Conservation (phyloP, 2,888 invertebrate species). For the Gonocerus acuteangulatus region DNA sequence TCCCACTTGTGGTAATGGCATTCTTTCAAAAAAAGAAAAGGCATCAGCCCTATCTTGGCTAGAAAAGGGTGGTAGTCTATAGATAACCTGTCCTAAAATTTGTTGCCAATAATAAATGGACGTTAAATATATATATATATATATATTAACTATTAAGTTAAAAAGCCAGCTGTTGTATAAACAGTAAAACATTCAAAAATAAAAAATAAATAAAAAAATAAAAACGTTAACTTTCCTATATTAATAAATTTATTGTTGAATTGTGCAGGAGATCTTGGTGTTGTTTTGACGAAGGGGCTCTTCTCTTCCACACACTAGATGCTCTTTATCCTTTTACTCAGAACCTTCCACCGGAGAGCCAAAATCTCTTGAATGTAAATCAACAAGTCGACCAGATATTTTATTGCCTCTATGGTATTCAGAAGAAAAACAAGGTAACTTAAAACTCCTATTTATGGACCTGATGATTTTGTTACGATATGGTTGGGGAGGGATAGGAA, state of each 20-base stretch:
- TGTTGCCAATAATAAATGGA: too few relatives aligned
- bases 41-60: too few relatives aligned
- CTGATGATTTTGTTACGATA: not conserved
- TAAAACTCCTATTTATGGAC: not conserved
- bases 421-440: constrained; percentile 48
- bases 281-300: constrained; percentile 63
- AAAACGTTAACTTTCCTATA: too few relatives aligned
- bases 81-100: too few relatives aligned
- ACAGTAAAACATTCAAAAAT: too few relatives aligned
- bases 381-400: constrained; percentile 77
- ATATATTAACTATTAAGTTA: too few relatives aligned
- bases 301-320: constrained; percentile 70
- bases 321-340: constrained; percentile 60
- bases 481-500: not conserved
- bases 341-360: constrained; percentile 31
- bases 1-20: too few relatives aligned
- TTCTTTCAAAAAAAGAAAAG: too few relatives aligned
- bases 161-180: too few relatives aligned
- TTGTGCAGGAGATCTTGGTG: constrained; percentile 63
- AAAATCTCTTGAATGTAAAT: constrained; percentile 52
- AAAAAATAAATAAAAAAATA: too few relatives aligned
- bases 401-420: constrained; percentile 79
- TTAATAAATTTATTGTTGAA: constrained; percentile 2
- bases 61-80: too few relatives aligned
- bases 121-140: too few relatives aligned